Evolutionary conservation across 2,888 invertebrate species (phyloP), one percentile per base, ranked within the genome.

Genomic region (Drosophila glabriapex): DNA sequence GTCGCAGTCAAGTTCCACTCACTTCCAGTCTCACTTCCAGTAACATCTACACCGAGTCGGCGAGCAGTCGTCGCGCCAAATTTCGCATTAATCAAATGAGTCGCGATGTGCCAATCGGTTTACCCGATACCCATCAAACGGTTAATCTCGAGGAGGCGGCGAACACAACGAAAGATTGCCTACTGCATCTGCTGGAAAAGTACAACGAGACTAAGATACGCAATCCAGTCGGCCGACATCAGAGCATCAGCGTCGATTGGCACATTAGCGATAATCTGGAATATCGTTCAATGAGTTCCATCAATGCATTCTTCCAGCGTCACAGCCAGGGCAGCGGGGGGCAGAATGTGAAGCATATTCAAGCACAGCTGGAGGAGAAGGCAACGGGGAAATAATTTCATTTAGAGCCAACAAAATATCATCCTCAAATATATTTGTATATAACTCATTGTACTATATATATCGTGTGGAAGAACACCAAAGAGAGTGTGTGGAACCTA

Each of bases 171-270:
- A 97, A 97, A 93, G 96, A 97, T 91, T 94, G 97, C 56, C 93
- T 97, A 46, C 91, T 97, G 35, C 96, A 96, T 91, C 94, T 97
- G 67, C 92, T 97, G 59, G 96, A 96, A 81, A 96, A 96, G 91
- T 97, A 97, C 96, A 93, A 93, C 50, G 96, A 96, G 54, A 94
- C 94, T 6, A 90, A 92, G 78, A 90, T 83, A 94, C 95, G 73
- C 33, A 92, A 91, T 68, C 91, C 92, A 0, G 94, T 95, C 4
- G 95, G 95, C 0, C 91, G 95, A 46, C 96, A 96, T 82, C 96
- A 96, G 86, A 97, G 97, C 25, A 95, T 97, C 80, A 97, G 97
- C 35, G 94, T 96, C 60, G 97, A 97, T 86, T 97, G 96, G 95
- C 95, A 96, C 33, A 95, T 96, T 14, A 95, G 95, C 29, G 96